Conservation (phyloP, 2,113 vertebrate species). For the Apodemus sylvaticus region DNA sequence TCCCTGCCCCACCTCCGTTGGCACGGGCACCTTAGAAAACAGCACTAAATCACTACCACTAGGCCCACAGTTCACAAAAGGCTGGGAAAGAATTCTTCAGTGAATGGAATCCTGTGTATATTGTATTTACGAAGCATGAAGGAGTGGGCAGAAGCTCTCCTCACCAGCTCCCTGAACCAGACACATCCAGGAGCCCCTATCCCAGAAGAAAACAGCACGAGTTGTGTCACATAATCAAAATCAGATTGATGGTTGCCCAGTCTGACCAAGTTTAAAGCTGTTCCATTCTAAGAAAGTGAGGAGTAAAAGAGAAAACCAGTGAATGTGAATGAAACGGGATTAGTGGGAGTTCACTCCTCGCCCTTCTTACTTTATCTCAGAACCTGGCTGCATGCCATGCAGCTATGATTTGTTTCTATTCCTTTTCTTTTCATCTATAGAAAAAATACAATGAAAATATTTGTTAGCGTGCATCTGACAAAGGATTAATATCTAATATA, state of each 20-base stretch:
- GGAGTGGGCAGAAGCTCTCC: not conserved
- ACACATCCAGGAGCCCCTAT: not conserved
- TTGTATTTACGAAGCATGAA: not conserved
- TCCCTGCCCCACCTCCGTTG: constrained; percentile 23
- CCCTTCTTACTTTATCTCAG: not conserved
- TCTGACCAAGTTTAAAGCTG: not conserved
- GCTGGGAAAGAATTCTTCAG: constrained; percentile 35
- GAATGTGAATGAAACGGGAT: not conserved
- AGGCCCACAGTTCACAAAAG: not conserved
- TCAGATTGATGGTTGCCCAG: not conserved
- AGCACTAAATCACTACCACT: constrained; percentile 39
- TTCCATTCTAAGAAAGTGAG: not conserved
- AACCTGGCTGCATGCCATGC: not conserved
- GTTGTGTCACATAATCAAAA: not conserved
- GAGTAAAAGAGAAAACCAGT: not conserved
- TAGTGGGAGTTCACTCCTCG: not conserved
- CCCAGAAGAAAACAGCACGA: not conserved
- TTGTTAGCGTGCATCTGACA: not conserved
- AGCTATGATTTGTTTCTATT: not conserved
- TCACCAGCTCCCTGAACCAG: not conserved
- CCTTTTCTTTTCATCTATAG: not conserved
- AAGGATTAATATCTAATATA: not conserved
- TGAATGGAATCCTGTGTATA: not conserved
- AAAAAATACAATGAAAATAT: not conserved
- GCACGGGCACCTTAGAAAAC: constrained; percentile 20